Base-by-base conservation (phyloP, 2,113 vertebrate species). In the Malurus melanocephalus region DNA sequence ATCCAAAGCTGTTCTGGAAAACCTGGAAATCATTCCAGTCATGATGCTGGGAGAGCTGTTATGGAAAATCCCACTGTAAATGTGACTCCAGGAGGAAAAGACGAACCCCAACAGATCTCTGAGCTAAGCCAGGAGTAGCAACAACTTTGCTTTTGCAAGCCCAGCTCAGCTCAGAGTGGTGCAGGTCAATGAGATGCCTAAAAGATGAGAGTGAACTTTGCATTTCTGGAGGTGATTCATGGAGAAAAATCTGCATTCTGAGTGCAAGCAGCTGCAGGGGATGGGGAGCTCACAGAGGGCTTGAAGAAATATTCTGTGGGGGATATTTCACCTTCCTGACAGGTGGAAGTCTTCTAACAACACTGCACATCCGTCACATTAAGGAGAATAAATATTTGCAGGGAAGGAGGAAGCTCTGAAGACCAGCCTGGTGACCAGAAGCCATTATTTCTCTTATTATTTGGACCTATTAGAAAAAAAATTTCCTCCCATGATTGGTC, bases 371-470 rank as follows among this genome's bases (percentile, higher is more conserved):
- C 69, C 71, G 51, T 55, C 52, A 48, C 35, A 56, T 65, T 45
- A 85, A 64, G 43, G 82, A 85, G 61, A 79, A 79, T 65, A 89
- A 93, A 91, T 91, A 87, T 85, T 93, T 94, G 78, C 62, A 42
- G 52, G 78, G 87, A 87, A 91, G 51, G 79, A 92, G 75, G 51
- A 84, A 95, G 87, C 62, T 56, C 81, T 85, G 28, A 75, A 90
- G 78, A 89, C 68, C 23, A 84, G 49, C 45, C 65, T 56, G 69
- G 42, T 65, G 74, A 87, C n/a, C 66, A 94, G 53, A 38, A 90
- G 53, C 59, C 71, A 72, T 81, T 71, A 75, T 75, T 92, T 71
- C 78, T 72, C 74, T 80, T 61, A 68, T 85, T 89, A 90, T 49
- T 85, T 84, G 35, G 42, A 48, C 66, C 68, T 93, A 51, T 62